These are phyloP conservation scores for Stegana nigrithorax DNA, from an alignment of 2,888 invertebrate genomes.

Conservation along the genomic window DNA sequence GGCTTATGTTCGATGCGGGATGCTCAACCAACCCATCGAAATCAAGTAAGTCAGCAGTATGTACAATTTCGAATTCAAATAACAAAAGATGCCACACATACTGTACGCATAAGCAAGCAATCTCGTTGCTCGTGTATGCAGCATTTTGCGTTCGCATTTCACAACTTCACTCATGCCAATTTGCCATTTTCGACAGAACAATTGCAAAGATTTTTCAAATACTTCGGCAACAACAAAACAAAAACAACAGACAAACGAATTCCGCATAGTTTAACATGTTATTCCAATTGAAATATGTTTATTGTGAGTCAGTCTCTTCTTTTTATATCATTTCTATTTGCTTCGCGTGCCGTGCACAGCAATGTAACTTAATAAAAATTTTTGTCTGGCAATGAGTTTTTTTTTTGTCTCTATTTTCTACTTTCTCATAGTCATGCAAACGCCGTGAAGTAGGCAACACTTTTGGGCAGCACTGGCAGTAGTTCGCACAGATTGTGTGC, in stretches of 20 bases:
- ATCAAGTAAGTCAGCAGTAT: too few relatives aligned
- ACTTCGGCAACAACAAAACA: conserved; percentile 27
- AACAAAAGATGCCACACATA: not conserved
- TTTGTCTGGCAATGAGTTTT: not conserved
- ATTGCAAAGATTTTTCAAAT: conserved; percentile 40
- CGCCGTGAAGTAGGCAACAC: conserved; percentile 2
- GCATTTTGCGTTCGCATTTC: not conserved
- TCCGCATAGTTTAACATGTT: conserved; percentile 44
- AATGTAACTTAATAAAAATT: conserved; percentile 1
- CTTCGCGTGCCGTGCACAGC: not conserved
- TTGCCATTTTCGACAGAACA: conserved; percentile 34
- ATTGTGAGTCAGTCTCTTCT: conserved; percentile 33
- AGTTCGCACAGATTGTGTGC: too few relatives aligned
- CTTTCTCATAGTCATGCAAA: too few relatives aligned
- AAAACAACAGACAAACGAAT: conserved; percentile 22
- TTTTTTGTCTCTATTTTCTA: too few relatives aligned
- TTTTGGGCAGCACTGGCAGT: too few relatives aligned
- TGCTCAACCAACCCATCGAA: not conserved
- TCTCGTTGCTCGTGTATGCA: not conserved
- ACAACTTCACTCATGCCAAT: conserved; percentile 13
- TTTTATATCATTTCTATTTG: not conserved
- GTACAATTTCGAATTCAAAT: not conserved
- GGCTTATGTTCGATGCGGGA: not conserved
- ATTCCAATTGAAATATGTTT: conserved; percentile 56
- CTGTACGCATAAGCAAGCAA: not conserved